Conservation (phyloP, 1,140 invertebrate genomes). For the Capitella teleta region DNA sequence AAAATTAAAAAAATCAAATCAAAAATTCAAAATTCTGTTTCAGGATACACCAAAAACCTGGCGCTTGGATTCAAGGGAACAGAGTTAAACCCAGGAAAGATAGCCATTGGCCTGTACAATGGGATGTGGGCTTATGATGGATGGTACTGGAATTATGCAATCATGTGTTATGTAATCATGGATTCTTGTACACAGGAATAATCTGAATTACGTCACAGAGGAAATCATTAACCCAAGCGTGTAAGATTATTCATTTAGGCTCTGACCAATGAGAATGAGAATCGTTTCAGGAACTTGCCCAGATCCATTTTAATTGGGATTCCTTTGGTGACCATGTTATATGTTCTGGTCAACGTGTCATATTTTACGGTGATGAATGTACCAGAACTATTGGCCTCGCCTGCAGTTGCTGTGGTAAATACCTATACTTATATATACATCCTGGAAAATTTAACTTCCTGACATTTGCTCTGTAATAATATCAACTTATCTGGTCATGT, state of each 20-base stretch:
- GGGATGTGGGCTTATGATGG: constrained; percentile 49
- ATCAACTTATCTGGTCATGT: too few species aligned
- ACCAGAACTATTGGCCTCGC: constrained; percentile 69
- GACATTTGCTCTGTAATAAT: too few species aligned
- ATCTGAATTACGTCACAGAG: constrained; percentile 7
- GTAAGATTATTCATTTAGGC: too few species aligned
- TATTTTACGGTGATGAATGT: constrained; percentile 86
- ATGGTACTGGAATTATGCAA: too few species aligned
- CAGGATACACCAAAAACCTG: too few species aligned
- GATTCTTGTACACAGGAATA: too few species aligned
- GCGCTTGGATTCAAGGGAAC: constrained; percentile 43
- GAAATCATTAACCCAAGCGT: constrained; percentile 3
- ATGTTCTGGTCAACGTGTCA: constrained; percentile 87
- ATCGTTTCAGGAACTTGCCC: constrained; percentile 1
- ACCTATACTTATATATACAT: too few species aligned
- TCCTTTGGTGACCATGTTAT: constrained; percentile 74
- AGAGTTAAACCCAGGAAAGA: constrained; percentile 25
- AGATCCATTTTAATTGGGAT: not conserved
- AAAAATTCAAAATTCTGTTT: too few species aligned
- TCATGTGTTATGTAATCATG: too few species aligned
- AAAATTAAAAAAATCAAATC: too few species aligned
- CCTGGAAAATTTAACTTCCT: too few species aligned
- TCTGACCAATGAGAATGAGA: too few species aligned
- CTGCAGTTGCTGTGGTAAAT: constrained; percentile 67
- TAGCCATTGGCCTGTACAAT: constrained; percentile 47